Conservation (phyloP, 1,140 invertebrate species). For the Platyscapa corneri region DNA sequence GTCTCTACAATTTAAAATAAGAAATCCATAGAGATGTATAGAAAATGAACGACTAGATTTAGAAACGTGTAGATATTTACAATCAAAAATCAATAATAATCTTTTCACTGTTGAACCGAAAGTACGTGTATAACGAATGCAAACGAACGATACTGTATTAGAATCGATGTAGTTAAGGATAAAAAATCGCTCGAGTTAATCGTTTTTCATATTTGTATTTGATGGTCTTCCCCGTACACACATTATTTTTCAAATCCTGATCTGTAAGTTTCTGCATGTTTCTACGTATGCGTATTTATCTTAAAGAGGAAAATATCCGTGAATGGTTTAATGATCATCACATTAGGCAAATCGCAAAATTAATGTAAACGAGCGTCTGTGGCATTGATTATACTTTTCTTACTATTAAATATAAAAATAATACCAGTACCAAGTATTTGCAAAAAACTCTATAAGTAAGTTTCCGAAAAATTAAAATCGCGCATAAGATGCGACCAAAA, state of each 20-base stretch:
- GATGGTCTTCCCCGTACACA: neutral
- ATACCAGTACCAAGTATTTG: conserved; percentile 49
- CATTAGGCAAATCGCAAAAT: neutral
- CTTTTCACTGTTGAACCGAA: neutral
- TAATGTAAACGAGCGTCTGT: conserved; percentile 40
- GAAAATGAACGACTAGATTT: conserved; percentile 26
- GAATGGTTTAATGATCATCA: conserved; percentile 26
- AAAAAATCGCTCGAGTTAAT: neutral
- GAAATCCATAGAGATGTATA: conserved; percentile 67
- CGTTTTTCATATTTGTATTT: neutral
- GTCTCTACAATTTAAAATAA: conserved; percentile 39
- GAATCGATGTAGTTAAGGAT: neutral
- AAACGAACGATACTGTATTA: neutral
- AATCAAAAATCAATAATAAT: neutral
- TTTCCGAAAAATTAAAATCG: conserved; percentile 47
- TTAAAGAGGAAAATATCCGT: conserved; percentile 1
- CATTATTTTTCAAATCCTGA: neutral
- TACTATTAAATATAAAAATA: conserved; percentile 53
- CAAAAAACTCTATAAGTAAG: conserved; percentile 26
- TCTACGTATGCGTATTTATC: conserved; percentile 20
- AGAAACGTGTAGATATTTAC: conserved; percentile 37
- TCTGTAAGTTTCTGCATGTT: conserved; percentile 34
- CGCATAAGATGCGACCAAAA: conserved; percentile 64
- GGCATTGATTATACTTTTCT: conserved; percentile 60
- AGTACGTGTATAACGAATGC: neutral